phyloP scores from a whole-genome alignment of 2,113 vertebrate genomes.

The Lonchura striata region DNA sequence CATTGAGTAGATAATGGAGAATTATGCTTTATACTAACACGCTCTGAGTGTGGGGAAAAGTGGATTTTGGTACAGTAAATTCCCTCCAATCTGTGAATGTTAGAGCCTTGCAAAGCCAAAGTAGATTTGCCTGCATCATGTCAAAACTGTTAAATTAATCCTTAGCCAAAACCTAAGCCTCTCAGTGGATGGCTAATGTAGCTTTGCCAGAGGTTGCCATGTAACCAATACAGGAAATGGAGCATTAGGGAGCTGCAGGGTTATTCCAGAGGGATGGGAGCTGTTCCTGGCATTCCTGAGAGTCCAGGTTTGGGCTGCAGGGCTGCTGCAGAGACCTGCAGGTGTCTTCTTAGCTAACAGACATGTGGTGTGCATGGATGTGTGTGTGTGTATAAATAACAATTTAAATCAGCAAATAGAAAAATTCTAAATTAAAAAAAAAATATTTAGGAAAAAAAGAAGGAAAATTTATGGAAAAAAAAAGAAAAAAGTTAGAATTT shows the following conservation, averaged over 20 bases:
- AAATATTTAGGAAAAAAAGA: neutral
- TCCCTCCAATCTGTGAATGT: neutral
- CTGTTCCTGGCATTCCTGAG: too few relatives aligned
- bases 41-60: conserved; percentile 1
- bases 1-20: neutral
- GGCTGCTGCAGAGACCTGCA: neutral
- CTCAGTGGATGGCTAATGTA: neutral
- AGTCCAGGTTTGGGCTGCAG: neutral
- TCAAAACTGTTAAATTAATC: conserved; percentile 41
- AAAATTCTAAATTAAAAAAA: neutral
- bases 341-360: neutral
- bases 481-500: neutral
- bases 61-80: conserved; percentile 23
- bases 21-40: conserved; percentile 10
- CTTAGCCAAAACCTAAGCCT: conserved; percentile 12
- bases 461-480: too few relatives aligned
- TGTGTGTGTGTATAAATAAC: too few relatives aligned
- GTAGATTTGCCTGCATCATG: conserved; percentile 32
- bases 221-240: neutral
- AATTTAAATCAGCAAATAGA: neutral
- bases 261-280: too few relatives aligned
- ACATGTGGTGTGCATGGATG: accelerated
- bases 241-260: neutral
- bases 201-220: neutral
- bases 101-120: conserved; percentile 20